These are phyloP conservation scores for Volucella zonaria DNA, from an alignment of 2,888 invertebrate genomes.

Conservation along the genomic window DNA sequence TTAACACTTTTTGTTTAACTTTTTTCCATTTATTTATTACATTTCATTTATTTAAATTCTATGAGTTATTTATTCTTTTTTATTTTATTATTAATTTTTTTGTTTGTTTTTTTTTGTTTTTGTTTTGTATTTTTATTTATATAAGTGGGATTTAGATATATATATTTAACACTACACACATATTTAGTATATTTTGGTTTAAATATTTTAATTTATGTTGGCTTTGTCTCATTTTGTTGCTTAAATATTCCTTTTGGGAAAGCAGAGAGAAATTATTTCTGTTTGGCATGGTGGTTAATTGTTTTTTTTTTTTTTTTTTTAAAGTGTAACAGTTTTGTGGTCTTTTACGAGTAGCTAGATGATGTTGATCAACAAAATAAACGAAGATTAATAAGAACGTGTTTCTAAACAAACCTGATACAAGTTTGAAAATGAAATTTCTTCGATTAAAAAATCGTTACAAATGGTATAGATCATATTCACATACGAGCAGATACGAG, in stretches of 20 bases:
- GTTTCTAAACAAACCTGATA: background rate
- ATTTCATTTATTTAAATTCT: slow-evolving; percentile 74
- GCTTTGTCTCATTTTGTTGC: slow-evolving; percentile 62
- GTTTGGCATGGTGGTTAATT: slow-evolving; percentile 9
- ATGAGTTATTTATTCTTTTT: slow-evolving; percentile 65
- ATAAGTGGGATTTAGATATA: slow-evolving; percentile 69
- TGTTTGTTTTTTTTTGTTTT: slow-evolving; percentile 44
- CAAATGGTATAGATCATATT: too few relatives aligned
- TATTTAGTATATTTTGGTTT: slow-evolving; percentile 72
- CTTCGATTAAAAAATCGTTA: too few relatives aligned
- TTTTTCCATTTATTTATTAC: slow-evolving; percentile 69
- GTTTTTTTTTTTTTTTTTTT: background rate
- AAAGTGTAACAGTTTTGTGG: slow-evolving; percentile 25
- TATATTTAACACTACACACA: slow-evolving; percentile 74
- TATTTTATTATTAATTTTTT: too few relatives aligned
- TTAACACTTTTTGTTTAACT: slow-evolving; percentile 71
- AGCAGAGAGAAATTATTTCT: slow-evolving; percentile 50
- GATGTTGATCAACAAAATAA: background rate
- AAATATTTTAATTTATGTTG: slow-evolving; percentile 71
- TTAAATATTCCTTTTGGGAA: slow-evolving; percentile 74
- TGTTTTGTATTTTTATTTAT: slow-evolving; percentile 58
- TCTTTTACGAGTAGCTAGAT: background rate
- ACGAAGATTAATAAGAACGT: background rate
- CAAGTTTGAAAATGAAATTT: background rate
- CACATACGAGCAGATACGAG: too few relatives aligned